Percentiles rank a stretch among this genome's conserved stretches.
Evolutionary conservation across 2,888 invertebrate species (phyloP).

Genomic region (Drosophila neutralis): DNA sequence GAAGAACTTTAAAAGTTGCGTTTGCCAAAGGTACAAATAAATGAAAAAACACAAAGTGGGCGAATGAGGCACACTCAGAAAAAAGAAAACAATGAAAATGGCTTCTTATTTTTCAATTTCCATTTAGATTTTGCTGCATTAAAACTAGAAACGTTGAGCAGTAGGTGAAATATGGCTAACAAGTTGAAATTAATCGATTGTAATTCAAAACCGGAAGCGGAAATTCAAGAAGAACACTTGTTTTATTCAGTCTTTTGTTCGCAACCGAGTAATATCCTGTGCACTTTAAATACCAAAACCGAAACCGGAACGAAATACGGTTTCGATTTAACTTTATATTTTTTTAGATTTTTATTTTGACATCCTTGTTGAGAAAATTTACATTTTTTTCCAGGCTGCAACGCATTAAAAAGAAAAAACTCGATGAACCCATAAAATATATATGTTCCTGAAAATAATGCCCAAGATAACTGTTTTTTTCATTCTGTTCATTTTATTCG

Average conservation of each 20-base stretch:
- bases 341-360: no score
- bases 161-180: not conserved
- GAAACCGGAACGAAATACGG: no score
- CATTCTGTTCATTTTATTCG: not conserved
- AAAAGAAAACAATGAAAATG: not conserved
- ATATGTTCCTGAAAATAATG: no score
- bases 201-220: not conserved
- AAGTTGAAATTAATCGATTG: not conserved
- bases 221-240: not conserved
- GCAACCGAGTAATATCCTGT: no score
- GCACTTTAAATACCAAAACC: no score
- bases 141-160: not conserved
- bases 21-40: not conserved
- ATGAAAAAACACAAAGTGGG: slow-evolving; percentile 7
- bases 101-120: not conserved
- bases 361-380: no score
- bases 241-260: no score
- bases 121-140: not conserved
- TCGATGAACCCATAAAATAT: no score
- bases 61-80: not conserved
- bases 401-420: no score
- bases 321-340: no score
- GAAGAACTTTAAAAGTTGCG: slow-evolving; percentile 43
- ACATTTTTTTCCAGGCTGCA: no score
- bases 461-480: not conserved